Conservation (phyloP, 2,888 invertebrate genomes). For the Eugnorisma glareosa region DNA sequence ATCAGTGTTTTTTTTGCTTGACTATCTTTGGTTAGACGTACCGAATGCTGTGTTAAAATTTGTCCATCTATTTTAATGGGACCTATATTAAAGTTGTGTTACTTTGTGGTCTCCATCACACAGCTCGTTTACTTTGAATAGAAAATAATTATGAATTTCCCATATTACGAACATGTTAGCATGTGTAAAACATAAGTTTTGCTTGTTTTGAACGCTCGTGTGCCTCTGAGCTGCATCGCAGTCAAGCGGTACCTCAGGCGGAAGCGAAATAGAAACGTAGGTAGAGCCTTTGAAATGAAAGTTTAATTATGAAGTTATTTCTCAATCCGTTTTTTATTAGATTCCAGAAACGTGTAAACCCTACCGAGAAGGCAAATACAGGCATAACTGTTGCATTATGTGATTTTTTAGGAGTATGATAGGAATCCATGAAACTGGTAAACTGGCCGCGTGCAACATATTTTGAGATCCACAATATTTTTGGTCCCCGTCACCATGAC, state of each 20-base stretch:
- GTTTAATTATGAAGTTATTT: neutral
- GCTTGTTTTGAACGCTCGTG: neutral
- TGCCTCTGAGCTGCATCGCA: neutral
- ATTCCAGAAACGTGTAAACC: too few relatives aligned
- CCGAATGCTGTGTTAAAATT: too few relatives aligned
- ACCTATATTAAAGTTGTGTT: neutral
- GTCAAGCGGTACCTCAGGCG: neutral
- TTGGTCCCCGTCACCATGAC: too few relatives aligned
- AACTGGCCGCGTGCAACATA: too few relatives aligned
- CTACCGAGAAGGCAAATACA: too few relatives aligned
- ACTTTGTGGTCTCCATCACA: neutral
- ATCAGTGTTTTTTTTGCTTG: too few relatives aligned
- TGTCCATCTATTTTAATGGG: too few relatives aligned
- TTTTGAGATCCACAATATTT: too few relatives aligned
- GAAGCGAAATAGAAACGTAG: neutral
- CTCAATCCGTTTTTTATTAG: neutral
- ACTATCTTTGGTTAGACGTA: too few relatives aligned
- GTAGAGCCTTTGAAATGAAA: neutral
- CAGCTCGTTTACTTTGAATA: neutral
- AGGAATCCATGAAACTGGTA: too few relatives aligned
- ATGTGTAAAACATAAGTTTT: neutral
- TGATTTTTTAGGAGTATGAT: too few relatives aligned
- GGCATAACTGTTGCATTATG: too few relatives aligned
- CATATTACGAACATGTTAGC: neutral
- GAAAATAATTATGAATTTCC: neutral